Conservation (phyloP, 2,888 invertebrate species). For the Heliconius cydno region DNA sequence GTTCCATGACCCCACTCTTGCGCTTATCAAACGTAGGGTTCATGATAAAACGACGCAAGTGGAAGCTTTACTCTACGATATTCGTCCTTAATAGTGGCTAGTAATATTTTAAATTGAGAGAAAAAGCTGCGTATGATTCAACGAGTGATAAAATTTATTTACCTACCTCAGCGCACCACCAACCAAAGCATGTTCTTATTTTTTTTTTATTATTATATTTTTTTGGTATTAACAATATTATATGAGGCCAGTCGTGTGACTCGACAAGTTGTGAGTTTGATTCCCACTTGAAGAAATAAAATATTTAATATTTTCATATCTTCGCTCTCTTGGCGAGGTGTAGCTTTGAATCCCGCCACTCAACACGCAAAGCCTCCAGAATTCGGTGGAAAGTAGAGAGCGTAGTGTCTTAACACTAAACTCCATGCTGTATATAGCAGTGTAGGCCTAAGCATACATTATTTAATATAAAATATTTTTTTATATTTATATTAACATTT, state of each 20-base stretch:
- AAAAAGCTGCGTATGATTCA: constrained; percentile 42
- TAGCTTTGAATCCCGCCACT: too few species aligned
- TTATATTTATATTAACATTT: not conserved
- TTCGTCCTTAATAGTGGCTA: constrained; percentile 30
- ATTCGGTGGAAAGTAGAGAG: too few species aligned
- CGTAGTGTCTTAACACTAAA: too few species aligned
- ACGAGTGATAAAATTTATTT: constrained; percentile 58
- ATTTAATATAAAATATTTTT: not conserved
- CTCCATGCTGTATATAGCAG: too few species aligned
- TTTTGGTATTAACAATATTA: not conserved
- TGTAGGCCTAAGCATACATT: too few species aligned
- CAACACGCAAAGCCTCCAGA: too few species aligned
- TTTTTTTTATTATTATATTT: constrained; percentile 10
- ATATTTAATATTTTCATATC: too few species aligned
- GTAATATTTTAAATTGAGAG: constrained; percentile 40
- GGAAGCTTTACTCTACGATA: constrained; percentile 39
- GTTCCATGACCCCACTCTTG: constrained; percentile 78
- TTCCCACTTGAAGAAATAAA: too few species aligned
- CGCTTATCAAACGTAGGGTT: constrained; percentile 70
- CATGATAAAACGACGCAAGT: constrained; percentile 59
- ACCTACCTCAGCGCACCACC: constrained; percentile 53
- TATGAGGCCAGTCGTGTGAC: too few species aligned
- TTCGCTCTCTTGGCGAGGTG: too few species aligned
- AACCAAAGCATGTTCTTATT: constrained; percentile 29
- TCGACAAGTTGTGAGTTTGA: too few species aligned